These are phyloP conservation scores for Oedothorax gibbosus DNA, from an alignment of 1,140 invertebrate species.

Conservation along the genomic window DNA sequence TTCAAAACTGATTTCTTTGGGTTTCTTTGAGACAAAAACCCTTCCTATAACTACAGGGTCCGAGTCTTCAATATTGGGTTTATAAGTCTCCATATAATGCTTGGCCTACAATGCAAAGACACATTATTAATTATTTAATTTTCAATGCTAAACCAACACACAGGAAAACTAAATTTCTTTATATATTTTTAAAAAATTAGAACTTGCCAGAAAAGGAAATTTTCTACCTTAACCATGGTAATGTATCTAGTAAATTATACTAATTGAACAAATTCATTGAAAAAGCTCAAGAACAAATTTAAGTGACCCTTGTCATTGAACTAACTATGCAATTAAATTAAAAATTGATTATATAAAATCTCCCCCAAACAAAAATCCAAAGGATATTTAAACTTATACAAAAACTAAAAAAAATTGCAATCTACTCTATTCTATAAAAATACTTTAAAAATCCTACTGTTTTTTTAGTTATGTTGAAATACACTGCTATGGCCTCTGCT, in stretches of 20 bases:
- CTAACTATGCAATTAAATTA: no score
- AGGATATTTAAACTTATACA: neutral
- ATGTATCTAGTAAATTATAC: no score
- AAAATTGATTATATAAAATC: no score
- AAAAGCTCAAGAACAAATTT: no score
- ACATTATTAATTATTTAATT: no score
- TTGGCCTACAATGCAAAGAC: slow-evolving; percentile 9
- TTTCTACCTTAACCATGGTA: no score
- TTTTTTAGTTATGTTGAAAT: slow-evolving; percentile 83
- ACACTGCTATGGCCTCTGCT: slow-evolving; percentile 81
- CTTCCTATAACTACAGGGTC: slow-evolving; percentile 17
- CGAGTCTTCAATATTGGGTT: slow-evolving; percentile 9
- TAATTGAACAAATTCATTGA: no score
- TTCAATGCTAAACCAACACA: no score
- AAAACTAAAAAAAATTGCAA: neutral
- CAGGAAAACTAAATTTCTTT: no score
- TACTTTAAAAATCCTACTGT: slow-evolving; percentile 69
- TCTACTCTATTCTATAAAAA: neutral
- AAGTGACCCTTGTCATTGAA: no score
- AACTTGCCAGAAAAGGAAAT: no score
- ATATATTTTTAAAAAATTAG: no score
- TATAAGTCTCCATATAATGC: neutral
- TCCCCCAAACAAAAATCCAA: neutral
- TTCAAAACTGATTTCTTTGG: slow-evolving; percentile 5
- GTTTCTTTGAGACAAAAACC: neutral